A percentile compares a stretch with the other conserved stretches of the same genome.
Conservation (phyloP, 2,113 vertebrate genomes). For the Anoura caudifer region DNA sequence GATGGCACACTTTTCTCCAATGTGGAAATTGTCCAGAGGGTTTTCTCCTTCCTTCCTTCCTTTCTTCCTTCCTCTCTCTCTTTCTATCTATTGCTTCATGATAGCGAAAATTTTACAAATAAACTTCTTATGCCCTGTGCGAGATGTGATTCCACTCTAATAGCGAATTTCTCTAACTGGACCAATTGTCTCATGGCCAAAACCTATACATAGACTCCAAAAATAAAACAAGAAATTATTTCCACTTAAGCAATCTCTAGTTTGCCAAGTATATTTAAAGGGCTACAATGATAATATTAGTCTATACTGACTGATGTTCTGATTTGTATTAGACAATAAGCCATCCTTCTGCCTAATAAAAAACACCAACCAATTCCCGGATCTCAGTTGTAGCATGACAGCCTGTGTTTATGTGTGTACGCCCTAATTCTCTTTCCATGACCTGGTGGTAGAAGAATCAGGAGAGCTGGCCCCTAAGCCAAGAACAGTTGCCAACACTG, state of each 20-base stretch:
- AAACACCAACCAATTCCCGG: neutral
- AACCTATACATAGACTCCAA: neutral
- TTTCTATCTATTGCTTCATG: neutral
- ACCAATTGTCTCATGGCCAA: neutral
- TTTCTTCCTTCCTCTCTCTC: too few species aligned
- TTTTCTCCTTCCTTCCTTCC: neutral
- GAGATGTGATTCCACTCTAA: neutral
- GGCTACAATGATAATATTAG: neutral
- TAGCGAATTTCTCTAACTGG: neutral
- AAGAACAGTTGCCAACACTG: neutral
- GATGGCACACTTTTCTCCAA: neutral
- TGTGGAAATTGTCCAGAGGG: neutral
- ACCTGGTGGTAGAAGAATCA: neutral
- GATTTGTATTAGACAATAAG: neutral
- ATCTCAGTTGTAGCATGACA: neutral
- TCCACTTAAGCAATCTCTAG: neutral
- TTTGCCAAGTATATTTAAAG: neutral
- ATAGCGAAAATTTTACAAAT: neutral
- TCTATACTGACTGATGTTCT: neutral
- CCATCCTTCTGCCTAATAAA: neutral
- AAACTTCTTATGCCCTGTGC: neutral
- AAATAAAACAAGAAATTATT: constrained; percentile 12
- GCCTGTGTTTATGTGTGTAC: neutral
- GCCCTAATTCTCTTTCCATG: neutral
- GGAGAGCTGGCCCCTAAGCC: neutral